phyloP scores from a whole-genome alignment of 2,113 vertebrate species.

The Amblyornis subalaris region DNA sequence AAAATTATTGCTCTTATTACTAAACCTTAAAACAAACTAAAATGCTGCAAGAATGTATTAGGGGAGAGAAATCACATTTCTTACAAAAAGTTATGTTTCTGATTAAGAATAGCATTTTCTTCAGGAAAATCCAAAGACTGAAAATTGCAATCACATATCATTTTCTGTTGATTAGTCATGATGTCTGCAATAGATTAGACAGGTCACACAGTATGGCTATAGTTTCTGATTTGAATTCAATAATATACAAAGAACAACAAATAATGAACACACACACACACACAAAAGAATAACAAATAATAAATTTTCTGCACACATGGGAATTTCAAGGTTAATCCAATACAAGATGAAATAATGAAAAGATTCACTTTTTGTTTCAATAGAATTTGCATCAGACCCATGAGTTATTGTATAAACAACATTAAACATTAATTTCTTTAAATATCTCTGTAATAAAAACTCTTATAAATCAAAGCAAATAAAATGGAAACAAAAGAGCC shows the following conservation, averaged over 20 bases:
- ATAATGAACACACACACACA: background rate
- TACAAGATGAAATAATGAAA: slow-evolving; percentile 10
- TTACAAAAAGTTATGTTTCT: background rate
- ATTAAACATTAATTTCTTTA: slow-evolving; percentile 40
- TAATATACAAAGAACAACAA: background rate
- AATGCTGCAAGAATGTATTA: background rate
- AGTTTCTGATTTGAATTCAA: background rate
- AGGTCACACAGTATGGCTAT: background rate
- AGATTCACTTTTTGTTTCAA: slow-evolving; percentile 1
- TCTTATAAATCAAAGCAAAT: background rate
- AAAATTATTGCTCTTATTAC: background rate
- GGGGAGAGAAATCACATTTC: background rate
- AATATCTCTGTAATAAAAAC: background rate
- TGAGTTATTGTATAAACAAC: slow-evolving; percentile 1
- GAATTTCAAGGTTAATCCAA: slow-evolving; percentile 8
- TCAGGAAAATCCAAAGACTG: background rate
- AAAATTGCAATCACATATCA: background rate
- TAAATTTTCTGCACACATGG: background rate
- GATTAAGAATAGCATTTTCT: background rate
- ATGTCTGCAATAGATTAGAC: background rate
- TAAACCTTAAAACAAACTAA: background rate
- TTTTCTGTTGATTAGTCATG: background rate
- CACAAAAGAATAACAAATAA: background rate
- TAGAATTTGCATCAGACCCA: background rate
- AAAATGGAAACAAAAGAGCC: background rate